Base-by-base conservation (phyloP, 2,888 invertebrate species). In the Tanaodytes sp. region DNA sequence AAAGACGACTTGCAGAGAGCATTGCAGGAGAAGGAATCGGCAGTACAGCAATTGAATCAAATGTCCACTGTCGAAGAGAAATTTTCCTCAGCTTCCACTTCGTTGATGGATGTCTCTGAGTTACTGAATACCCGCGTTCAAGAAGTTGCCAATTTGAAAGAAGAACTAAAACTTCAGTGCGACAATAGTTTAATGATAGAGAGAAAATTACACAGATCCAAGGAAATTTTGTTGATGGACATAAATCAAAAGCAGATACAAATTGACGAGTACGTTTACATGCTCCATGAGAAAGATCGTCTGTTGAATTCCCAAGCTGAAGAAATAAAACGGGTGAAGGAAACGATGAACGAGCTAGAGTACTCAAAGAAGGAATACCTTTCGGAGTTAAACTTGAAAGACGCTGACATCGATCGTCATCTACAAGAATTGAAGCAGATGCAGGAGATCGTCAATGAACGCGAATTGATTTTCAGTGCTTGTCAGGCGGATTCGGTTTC, bases 31-130 rank as follows among this genome's bases (percentile, higher is more conserved):
- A 84, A 84, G 49, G 78, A 79, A 43, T 77, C 80, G 19, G 71
- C 86, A 2, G 72, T 80, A 14, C 76, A 80, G 1, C 86, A 85
- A 77, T 77, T 86, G 2, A 81, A 82, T 69, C 80, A 82, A 1
- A 68, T 87, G 12, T 84, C 86, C 65, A 83, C 83, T 27, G 82
- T 86, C 63, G 76, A 87, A 33, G 85, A 83, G 40, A 70, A 73
- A 45, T 36, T 79, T 1, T 66, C 66, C 0, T 31, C 72, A 0
- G 45, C 69, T 1, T 75, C 69, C 3, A 58, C 74, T 0, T 77
- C 79, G 0, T 51, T 82, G 62, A 73, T 76, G 1, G 79, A 82
- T 12, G 74, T 80, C 8, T 80, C 79, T 43, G 86, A 77, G 33
- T 75, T 78, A 6, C 71, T 79, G 51, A 81, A 82, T 16, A 52